Conservation (phyloP, 2,113 vertebrate species). For the Cyanistes caeruleus region DNA sequence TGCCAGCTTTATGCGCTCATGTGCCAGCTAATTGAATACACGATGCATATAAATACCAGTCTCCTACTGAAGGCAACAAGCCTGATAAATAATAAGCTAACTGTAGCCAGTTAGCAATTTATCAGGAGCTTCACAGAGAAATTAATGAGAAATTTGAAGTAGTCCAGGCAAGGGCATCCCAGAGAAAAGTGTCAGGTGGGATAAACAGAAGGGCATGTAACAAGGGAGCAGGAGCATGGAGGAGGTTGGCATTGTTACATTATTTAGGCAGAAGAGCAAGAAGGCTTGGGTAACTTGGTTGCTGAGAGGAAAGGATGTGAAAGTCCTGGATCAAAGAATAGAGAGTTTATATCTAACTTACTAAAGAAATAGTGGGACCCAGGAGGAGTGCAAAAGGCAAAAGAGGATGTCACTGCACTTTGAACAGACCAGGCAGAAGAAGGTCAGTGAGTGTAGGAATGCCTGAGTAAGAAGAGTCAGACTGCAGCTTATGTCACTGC, state of each 20-base stretch:
- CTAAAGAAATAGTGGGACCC: neutral
- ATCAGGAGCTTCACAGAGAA: neutral
- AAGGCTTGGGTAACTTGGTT: neutral
- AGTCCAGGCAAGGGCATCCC: neutral
- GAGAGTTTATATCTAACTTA: neutral
- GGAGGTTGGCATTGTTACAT: neutral
- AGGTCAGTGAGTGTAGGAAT: neutral
- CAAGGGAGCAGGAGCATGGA: neutral
- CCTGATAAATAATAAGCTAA: neutral
- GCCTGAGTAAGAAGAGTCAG: neutral
- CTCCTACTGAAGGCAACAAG: neutral
- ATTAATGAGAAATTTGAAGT: neutral
- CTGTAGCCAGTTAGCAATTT: neutral
- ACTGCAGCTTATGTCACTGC: neutral
- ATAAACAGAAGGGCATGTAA: neutral
- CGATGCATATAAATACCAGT: conserved; percentile 16
- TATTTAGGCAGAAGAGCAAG: neutral
- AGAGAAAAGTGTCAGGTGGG: neutral
- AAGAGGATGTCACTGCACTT: neutral
- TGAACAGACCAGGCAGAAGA: rapidly evolving
- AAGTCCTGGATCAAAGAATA: neutral
- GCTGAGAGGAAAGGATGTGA: neutral
- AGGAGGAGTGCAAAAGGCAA: neutral
- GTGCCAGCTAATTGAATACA: conserved; percentile 46
- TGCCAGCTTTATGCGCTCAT: conserved; percentile 3